A percentile compares a stretch with the other conserved stretches of the same genome.
phyloP scores from a whole-genome alignment of 2,888 invertebrate species.

The Cacoxenus indagator region DNA sequence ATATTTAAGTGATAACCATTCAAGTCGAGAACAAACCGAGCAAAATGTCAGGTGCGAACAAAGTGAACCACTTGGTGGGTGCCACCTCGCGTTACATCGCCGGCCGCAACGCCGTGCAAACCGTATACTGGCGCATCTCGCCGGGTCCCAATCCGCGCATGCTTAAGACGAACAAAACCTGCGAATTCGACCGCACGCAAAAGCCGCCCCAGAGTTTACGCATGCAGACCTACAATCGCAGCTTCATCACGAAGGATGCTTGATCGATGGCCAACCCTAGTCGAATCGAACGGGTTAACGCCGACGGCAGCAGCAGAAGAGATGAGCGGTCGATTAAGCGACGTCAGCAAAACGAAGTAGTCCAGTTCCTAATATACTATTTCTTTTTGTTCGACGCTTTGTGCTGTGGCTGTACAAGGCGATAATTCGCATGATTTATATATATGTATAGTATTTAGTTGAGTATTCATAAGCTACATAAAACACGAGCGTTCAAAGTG shows the following conservation, averaged over 20 bases:
- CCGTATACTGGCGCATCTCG: conserved; percentile 79
- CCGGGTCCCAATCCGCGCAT: conserved; percentile 73
- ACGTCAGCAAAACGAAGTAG: not conserved
- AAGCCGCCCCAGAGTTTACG: conserved; percentile 71
- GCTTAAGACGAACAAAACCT: conserved; percentile 74
- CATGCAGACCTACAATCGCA: conserved; percentile 57
- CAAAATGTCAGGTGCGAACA: conserved; percentile 57
- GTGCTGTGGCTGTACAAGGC: not conserved
- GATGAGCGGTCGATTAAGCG: not conserved
- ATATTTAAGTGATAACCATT: conserved; percentile 27
- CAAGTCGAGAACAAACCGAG: not conserved
- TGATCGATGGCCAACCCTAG: not conserved
- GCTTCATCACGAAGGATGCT: conserved; percentile 41
- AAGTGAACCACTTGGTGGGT: conserved; percentile 75
- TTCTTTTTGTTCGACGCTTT: not conserved
- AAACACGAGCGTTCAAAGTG: not conserved
- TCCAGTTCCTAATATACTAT: conserved; percentile 5
- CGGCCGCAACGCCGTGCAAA: conserved; percentile 81
- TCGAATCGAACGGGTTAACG: not conserved
- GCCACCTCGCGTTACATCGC: conserved; percentile 81
- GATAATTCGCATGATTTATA: not conserved
- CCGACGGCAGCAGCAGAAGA: not conserved
- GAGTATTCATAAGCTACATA: not conserved
- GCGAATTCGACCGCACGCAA: conserved; percentile 74
- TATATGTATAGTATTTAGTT: not conserved